A percentile compares a stretch with the other conserved stretches of the same genome.
phyloP scores from a whole-genome alignment of 2,888 invertebrate species.

The Lymantria dispar region DNA sequence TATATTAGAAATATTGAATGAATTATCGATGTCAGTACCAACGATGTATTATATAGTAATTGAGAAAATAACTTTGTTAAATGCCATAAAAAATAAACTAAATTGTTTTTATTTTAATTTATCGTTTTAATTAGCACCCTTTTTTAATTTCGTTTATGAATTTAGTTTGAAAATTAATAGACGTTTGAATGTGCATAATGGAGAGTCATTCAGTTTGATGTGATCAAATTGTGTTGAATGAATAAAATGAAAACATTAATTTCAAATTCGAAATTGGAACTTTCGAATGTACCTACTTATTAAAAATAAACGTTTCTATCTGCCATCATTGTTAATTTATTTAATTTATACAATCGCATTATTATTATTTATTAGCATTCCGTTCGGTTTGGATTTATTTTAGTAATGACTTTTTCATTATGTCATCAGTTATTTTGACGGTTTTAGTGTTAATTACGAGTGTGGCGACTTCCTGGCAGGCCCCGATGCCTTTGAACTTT shows the following conservation, averaged over 20 bases:
- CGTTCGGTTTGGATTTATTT: slow-evolving; percentile 18
- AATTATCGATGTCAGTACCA: slow-evolving; percentile 74
- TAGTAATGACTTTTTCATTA: slow-evolving; percentile 22
- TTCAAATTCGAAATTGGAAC: slow-evolving; percentile 13
- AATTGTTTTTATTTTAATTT: slow-evolving; percentile 78
- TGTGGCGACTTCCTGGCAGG: slow-evolving; percentile 23
- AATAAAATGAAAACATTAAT: slow-evolving; percentile 9
- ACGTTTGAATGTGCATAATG: slow-evolving; percentile 12
- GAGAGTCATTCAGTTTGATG: slow-evolving; percentile 13
- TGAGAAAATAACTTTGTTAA: slow-evolving; percentile 69
- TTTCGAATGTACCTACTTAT: slow-evolving; percentile 19
- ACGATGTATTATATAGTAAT: slow-evolving; percentile 75
- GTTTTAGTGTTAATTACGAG: slow-evolving; percentile 32
- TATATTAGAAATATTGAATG: slow-evolving; percentile 65
- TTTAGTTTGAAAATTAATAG: slow-evolving; percentile 11
- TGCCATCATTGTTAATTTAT: slow-evolving; percentile 13
- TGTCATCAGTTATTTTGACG: slow-evolving; percentile 32
- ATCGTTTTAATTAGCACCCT: slow-evolving; percentile 35
- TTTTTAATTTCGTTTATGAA: slow-evolving; percentile 10
- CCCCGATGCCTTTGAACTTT: slow-evolving; percentile 24
- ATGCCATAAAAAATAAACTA: slow-evolving; percentile 75
- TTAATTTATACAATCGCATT: slow-evolving; percentile 21
- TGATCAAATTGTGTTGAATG: background rate
- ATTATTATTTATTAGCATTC: slow-evolving; percentile 21
- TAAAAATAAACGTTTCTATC: slow-evolving; percentile 10